Evolutionary conservation across 2,797 vertebrate genomes (phyloP), one percentile per base, ranked within the genome.

Genomic region (Erethizon dorsatum): DNA sequence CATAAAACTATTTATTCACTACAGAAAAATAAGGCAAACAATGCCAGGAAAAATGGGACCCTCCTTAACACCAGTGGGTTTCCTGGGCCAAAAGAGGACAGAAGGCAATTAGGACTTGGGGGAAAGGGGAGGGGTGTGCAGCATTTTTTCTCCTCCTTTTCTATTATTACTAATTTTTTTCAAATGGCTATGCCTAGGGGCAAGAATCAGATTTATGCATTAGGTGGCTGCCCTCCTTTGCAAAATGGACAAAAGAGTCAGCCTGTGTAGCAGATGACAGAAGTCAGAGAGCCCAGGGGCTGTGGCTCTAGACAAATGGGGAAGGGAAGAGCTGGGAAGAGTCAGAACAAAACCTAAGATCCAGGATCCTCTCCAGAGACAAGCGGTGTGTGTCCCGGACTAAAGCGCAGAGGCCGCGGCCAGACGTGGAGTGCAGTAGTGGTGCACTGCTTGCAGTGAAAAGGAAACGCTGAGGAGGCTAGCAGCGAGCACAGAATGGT

Each of bases 231-330:
- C 22, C 93, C 94, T 96, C 13, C 0, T 97, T 97, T 90, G 86
- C 63, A 78, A 84, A 91, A 50, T 9, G 73, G 67, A 97, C 94
- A 96, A 86, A 97, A 95, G 94, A 93, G 91, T 93, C 96, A 96
- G 97, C 93, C 90, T 88, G 90, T 56, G 52, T 63, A 95, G 80
- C 67, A 93, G 85, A 90, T 0, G 83, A 45, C 86, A 90, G 88
- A 56, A 41, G 85, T n/a, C 93, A 56, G 79, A 87, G 59, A 87
- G 89, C 97, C 95, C 6, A 1, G 47, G 26, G 95, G 96, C 95
- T 67, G 33, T 41, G 18, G 31, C 54, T 83, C 59, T n/a, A 1
- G 73, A 59, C 69, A 45, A 82, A 71, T 31, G 78, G 71, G 78
- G 71, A 82, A 37, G 79, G 8, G 6, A 63, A 1, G 41, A 4